Base-by-base conservation (phyloP, 1,140 invertebrate species). In the Nebria ingens region DNA sequence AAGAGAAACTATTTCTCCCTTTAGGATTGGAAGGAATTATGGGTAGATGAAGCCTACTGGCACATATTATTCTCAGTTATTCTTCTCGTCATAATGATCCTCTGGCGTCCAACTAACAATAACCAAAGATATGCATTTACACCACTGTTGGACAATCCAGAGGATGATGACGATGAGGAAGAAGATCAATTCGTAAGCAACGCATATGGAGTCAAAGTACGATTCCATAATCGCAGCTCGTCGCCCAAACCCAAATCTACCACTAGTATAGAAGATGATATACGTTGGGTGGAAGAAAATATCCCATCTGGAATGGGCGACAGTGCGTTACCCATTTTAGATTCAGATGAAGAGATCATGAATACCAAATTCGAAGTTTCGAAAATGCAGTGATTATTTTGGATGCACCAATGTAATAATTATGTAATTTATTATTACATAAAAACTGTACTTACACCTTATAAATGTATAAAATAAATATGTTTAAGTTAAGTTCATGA, bases 101-200 rank as follows among this genome's bases (percentile, higher is more conserved):
- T 97, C 23, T 97, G 92, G 92, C 73, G 93, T 59, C 93, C 93
- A 2, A 91, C 91, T 2, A 91, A 90, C 66, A 97, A 96, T 69
- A 96, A 96, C 73, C 93, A 96, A 73, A 79, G 91, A 65, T 96
- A 94, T 75, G 92, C 93, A 2, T 96, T 96, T 73, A 92, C 91
- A 6, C 91, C 92, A 40, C 74, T 97, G 19, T 72, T 94, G 4
- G 92, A 96, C 75, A 83, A 89, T 67, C 79, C 85, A 11, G 87
- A 87, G 52, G 89, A 92, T 67, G 88, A 88, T 60, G 82, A 86
- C 57, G 85, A 89, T 29, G 81, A 82, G 56, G 87, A 89, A 66
- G 84, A 89, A 62, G 88, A 91, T 67, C 81, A 86, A 57, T 82
- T 90, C 65, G 82, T 91, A 38, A 89, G 86, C 68, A 87, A 92